Conservation (phyloP, 2,888 invertebrate genomes). For the Phyllotreta cruciferae region DNA sequence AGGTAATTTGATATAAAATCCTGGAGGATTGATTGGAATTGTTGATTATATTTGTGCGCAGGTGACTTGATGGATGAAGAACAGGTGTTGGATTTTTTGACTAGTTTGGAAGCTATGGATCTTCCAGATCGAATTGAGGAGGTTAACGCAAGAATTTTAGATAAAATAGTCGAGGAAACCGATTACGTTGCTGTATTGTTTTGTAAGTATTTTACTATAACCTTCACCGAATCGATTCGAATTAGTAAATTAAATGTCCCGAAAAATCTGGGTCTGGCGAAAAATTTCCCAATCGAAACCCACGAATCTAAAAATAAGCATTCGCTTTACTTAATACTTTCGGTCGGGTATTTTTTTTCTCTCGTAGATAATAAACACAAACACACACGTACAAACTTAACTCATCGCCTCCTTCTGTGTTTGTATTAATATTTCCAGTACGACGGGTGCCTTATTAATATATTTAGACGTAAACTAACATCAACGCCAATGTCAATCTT, state of each 20-base stretch:
- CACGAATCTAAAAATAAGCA: no score
- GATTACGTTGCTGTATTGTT: slow-evolving; percentile 92
- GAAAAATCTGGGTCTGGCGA: no score
- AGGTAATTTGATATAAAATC: slow-evolving; percentile 68
- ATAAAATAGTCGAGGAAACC: slow-evolving; percentile 89
- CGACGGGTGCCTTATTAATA: slow-evolving; percentile 17
- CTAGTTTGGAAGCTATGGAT: slow-evolving; percentile 94
- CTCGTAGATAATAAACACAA: slow-evolving; percentile 2
- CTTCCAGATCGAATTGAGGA: slow-evolving; percentile 94
- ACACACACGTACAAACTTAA: slow-evolving; percentile 1
- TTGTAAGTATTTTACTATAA: slow-evolving; percentile 74
- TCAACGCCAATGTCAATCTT: slow-evolving; percentile 3
- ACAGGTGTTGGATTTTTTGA: slow-evolving; percentile 90
- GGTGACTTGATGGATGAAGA: slow-evolving; percentile 96
- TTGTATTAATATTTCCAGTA: slow-evolving; percentile 2
- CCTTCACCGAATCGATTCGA: no score
- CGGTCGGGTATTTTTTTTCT: background rate
- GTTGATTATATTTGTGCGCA: slow-evolving; percentile 55
- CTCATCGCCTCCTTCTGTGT: background rate
- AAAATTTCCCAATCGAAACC: no score
- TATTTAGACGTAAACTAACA: slow-evolving; percentile 23
- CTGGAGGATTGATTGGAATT: background rate
- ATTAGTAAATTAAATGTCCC: no score
- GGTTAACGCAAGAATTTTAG: slow-evolving; percentile 88
- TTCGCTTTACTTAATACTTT: no score